Evolutionary conservation across 2,113 vertebrate genomes (phyloP), one percentile per base, ranked within the genome.

Genomic region (Ophthalmolycus amberensis): DNA sequence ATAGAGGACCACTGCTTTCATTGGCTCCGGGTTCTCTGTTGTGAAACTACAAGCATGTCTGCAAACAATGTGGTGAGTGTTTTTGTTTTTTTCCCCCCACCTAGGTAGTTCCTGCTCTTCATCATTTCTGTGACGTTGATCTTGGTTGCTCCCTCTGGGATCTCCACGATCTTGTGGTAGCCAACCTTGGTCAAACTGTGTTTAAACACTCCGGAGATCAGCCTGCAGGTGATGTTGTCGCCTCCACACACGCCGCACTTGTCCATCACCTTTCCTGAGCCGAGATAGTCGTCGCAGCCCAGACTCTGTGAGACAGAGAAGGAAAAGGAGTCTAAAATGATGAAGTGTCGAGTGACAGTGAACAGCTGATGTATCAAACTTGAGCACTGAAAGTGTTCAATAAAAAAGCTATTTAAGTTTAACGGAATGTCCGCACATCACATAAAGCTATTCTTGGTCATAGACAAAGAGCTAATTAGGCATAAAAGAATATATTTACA

Each of bases 91-190:
- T 18, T 32, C 3, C 32, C 77, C 97, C 94, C 92, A 99, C 98
- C 98, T 82, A 99, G 87, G 81, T 99, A 99, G 94, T 99, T 99
- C 90, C 97, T 96, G 93, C 98, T 99, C 95, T 99, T 99, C 81
- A 96, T 71, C 97, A 97, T 98, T 94, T 99, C 98, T 0, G 98
- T 99, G 67, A 99, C 90, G 92, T 99, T 99, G 95, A 99, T 99
- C 93, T 97, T 99, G 64, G 95, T 99, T 87, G 98, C 97, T 85
- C 98, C 98, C 88, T 97, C 96, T n/a, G 98, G 98, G 79, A 99
- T 99, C 95, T 99, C 98, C 34, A 98, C 94, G 25, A 99, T 96
- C 75, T 97, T 98, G 93, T 99, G 97, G 90, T 99, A 99, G 88
- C 98, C 98, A 37, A 99, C 94, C 79, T 96, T 98, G 80, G 96